Evolutionary conservation across 64 coral and sea anemone species (phyloP), one percentile per base, ranked within the genome.

Genomic region (Montipora efflorescens): DNA sequence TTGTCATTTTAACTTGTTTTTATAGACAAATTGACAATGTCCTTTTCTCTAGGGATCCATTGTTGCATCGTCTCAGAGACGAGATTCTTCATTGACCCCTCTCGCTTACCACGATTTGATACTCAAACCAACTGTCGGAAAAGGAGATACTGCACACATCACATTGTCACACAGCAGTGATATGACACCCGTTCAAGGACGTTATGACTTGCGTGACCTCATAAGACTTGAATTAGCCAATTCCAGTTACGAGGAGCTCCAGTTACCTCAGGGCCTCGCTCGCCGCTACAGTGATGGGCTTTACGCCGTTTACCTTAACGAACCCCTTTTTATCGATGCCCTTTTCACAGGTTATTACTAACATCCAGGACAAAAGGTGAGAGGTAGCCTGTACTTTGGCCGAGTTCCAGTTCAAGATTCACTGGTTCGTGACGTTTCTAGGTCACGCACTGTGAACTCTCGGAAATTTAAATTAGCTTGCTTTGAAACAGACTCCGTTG

Each of bases 331-430:
- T 49, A 18, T 80, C 8, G 18, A 79, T 68, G 78, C 47, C 53
- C 78, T 91, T 49, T 91, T 91, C 52, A 81, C 90, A 14, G 90
- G 90, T n/a, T 82, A 53, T 74, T 91, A 91, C 81, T 79, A 47
- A 48, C 68, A 14, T 48, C 49, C 8, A 49, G 6, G n/a, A 13
- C 14, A 71, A 7, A 62, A 11, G 45, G 16, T 8, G 0, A 9
- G 36, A 36, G 2, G 1, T 58, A 55, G 18, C 53, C 53, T 8
- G 53, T 57, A 57, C 53, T 57, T 0, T 57, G 53, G 53, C 53
- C 7, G 53, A 57, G 53, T 57, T 57, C 53, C 11, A 57, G 53
- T 22, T 71, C 68, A 71, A 9, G 19, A 9, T 71, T 4, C 14
- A 57, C 53, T 57, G 53, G 2, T 11, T 57, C 53, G 53, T 11